phyloP scores from a whole-genome alignment of 2,113 vertebrate species.

The Brachionichthys hirsutus region DNA sequence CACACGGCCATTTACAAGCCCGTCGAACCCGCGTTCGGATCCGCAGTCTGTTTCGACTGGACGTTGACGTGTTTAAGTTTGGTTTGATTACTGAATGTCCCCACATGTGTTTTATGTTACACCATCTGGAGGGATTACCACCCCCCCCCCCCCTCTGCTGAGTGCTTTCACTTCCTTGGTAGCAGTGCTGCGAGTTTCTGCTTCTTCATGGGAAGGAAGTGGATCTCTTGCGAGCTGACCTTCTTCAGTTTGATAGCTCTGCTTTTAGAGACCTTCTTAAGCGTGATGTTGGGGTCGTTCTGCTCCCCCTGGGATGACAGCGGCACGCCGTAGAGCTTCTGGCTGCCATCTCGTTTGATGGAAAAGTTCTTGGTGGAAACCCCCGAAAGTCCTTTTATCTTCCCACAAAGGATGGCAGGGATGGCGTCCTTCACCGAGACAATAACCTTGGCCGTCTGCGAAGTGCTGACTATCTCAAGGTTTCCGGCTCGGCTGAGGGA shows the following conservation, averaged over 20 bases:
- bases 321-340: conserved; percentile 82
- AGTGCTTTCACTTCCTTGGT: conserved; percentile 87
- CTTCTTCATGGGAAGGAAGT: conserved; percentile 98
- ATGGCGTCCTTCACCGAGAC: conserved; percentile 95
- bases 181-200: conserved; percentile 95
- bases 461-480: conserved; percentile 87
- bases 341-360: conserved; percentile 89
- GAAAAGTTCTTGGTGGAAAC: conserved; percentile 99
- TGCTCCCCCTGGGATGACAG: conserved; percentile 81
- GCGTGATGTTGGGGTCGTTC: conserved; percentile 79
- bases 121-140: conserved; percentile 20
- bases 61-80: conserved; percentile 23
- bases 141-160: conserved; percentile 25
- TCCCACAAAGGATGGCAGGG: conserved; percentile 94
- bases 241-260: conserved; percentile 97
- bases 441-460: conserved; percentile 95
- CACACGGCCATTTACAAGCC: conserved; percentile 28
- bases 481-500: conserved; percentile 78
- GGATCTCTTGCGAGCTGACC: conserved; percentile 97
- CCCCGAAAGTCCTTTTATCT: conserved; percentile 94
- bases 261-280: conserved; percentile 90
- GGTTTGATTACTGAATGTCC: conserved; percentile 45
- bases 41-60: conserved; percentile 31
- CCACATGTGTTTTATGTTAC: conserved; percentile 50
- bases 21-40: conserved; percentile 4